Evolutionary conservation across 2,113 vertebrate genomes (phyloP).

Genomic region (Pelmatolapia mariae): DNA sequence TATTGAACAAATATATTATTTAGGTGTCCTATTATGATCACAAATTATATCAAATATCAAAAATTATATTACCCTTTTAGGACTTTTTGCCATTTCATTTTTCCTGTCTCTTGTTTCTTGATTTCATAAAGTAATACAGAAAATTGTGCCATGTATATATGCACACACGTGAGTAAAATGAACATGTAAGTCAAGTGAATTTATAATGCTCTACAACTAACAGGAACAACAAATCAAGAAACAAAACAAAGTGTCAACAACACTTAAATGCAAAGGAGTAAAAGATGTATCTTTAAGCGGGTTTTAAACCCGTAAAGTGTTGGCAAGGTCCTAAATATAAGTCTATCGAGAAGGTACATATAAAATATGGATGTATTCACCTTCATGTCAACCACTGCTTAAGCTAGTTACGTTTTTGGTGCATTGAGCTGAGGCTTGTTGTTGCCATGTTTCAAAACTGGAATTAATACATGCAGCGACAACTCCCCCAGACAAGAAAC

Average conservation of each 20-base stretch:
- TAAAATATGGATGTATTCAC: neutral
- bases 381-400: neutral
- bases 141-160: neutral
- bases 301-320: neutral
- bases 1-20: neutral
- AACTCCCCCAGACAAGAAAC: neutral
- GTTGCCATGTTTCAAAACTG: neutral
- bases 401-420: neutral
- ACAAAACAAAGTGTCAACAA: neutral
- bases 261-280: neutral
- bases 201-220: neutral
- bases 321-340: neutral
- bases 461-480: neutral
- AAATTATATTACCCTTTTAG: neutral
- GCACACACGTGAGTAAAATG: neutral
- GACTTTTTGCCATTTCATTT: neutral
- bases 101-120: neutral
- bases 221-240: neutral
- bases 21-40: neutral
- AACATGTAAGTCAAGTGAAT: neutral
- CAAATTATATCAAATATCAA: neutral
- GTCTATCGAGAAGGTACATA: neutral
- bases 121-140: neutral
- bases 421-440: neutral
- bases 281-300: fast-evolving